Conservation (phyloP, 92 coral and sea anemone genomes). For the Umimayanthus chanpuru region DNA sequence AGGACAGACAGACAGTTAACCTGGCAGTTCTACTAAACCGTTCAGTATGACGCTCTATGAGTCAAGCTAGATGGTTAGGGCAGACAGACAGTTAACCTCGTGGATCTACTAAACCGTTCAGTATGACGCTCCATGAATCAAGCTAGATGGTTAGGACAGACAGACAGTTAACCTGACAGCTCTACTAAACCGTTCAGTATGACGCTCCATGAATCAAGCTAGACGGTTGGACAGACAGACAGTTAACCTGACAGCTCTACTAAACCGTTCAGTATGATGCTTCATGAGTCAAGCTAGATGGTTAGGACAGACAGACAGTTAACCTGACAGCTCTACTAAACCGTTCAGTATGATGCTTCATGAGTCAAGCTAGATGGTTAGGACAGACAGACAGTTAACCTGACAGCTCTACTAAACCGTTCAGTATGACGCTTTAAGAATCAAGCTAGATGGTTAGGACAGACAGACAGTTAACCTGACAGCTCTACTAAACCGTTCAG, state of each 20-base stretch:
- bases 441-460: conserved; percentile 55
- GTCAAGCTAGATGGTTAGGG: conserved; percentile 69
- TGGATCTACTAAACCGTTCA: conserved; percentile 69
- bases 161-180: conserved; percentile 49
- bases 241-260: conserved; percentile 59
- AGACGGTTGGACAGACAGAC: neutral
- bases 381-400: conserved; percentile 28
- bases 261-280: conserved; percentile 93
- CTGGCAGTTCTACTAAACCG: conserved; percentile 82
- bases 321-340: neutral
- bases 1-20: neutral
- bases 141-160: neutral
- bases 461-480: neutral
- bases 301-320: neutral
- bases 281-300: conserved; percentile 58
- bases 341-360: conserved; percentile 52
- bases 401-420: conserved; percentile 86
- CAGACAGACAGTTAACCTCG: neutral
- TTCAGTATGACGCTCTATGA: conserved; percentile 20
- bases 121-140: conserved; percentile 87
- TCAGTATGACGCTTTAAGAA: conserved; percentile 96
- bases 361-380: conserved; percentile 64
- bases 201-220: conserved; percentile 99
- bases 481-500: neutral
- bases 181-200: conserved; percentile 94